These are phyloP conservation scores for Scaptomyza flava DNA, from an alignment of 2,888 invertebrate species.

Conservation along the genomic window DNA sequence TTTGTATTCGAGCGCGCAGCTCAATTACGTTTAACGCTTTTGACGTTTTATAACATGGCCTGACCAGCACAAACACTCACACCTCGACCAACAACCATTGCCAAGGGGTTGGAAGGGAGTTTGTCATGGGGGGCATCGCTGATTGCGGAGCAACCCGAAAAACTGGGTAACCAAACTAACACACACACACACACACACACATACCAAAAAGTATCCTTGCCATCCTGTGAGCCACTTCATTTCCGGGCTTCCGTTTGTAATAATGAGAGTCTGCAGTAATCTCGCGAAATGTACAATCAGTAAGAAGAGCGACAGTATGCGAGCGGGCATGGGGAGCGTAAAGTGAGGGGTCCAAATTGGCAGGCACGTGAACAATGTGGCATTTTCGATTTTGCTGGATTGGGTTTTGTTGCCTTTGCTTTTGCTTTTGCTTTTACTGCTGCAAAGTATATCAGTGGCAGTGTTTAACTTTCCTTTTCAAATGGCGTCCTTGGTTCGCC, in stretches of 20 bases:
- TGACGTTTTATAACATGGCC: slow-evolving; percentile 76
- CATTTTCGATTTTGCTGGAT: slow-evolving; percentile 65
- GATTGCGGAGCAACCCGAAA: slow-evolving; percentile 40
- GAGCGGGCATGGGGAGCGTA: background rate
- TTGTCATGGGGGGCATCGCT: slow-evolving; percentile 13
- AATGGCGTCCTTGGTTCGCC: slow-evolving; percentile 24
- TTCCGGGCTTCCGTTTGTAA: slow-evolving; percentile 79
- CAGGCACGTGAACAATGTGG: slow-evolving; percentile 74
- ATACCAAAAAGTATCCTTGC: slow-evolving; percentile 35
- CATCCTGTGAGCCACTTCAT: slow-evolving; percentile 73
- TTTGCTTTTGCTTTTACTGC: background rate
- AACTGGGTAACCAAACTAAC: slow-evolving; percentile 58
- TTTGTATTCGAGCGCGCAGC: slow-evolving; percentile 78
- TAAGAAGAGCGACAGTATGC: background rate
- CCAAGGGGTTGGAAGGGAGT: background rate
- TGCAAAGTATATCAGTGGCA: slow-evolving; percentile 15
- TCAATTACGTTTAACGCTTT: slow-evolving; percentile 81
- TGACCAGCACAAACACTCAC: slow-evolving; percentile 37
- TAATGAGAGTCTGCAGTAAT: slow-evolving; percentile 78
- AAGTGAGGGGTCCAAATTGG: slow-evolving; percentile 14
- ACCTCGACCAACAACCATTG: slow-evolving; percentile 2
- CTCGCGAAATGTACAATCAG: slow-evolving; percentile 74
- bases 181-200: slow-evolving; percentile 15
- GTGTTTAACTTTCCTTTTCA: slow-evolving; percentile 52
- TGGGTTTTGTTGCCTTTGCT: slow-evolving; percentile 12